Conservation (phyloP, 1,140 invertebrate species). For the Pectinophora gossypiella region DNA sequence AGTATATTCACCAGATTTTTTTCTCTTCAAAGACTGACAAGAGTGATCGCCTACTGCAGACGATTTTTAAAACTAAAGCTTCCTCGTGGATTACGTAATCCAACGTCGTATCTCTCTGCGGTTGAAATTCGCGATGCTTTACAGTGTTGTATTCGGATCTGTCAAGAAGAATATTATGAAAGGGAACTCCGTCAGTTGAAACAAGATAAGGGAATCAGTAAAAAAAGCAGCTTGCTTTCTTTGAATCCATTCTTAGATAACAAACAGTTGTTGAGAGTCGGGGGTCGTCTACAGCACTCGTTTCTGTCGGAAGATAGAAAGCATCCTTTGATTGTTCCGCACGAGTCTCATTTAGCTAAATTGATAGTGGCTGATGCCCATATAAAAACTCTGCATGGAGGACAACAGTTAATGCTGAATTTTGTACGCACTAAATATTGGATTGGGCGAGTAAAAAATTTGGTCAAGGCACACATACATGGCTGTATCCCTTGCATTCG, state of each 20-base stretch:
- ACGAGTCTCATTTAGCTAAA: conserved; percentile 14
- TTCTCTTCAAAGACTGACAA: background rate
- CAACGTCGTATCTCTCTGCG: background rate
- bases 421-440: conserved; percentile 36
- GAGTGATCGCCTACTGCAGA: background rate
- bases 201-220: background rate
- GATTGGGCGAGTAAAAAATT: conserved; percentile 26
- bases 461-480: conserved; percentile 17
- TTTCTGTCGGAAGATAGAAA: background rate
- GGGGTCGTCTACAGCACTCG: background rate
- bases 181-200: background rate
- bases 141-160: background rate
- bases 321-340: conserved; percentile 23
- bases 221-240: background rate
- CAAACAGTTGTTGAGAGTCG: background rate
- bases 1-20: background rate
- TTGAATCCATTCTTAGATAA: conserved; percentile 5
- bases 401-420: conserved; percentile 30
- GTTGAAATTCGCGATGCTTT: background rate
- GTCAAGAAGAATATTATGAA: background rate
- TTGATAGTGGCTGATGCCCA: conserved; percentile 32
- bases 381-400: conserved; percentile 32
- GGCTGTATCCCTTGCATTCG: conserved; percentile 36
- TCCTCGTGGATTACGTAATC: background rate
- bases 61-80: background rate